A percentile compares a stretch with the other conserved stretches of the same genome.
phyloP scores from a whole-genome alignment of 2,113 vertebrate genomes.

The Ptilonorhynchus violaceus region DNA sequence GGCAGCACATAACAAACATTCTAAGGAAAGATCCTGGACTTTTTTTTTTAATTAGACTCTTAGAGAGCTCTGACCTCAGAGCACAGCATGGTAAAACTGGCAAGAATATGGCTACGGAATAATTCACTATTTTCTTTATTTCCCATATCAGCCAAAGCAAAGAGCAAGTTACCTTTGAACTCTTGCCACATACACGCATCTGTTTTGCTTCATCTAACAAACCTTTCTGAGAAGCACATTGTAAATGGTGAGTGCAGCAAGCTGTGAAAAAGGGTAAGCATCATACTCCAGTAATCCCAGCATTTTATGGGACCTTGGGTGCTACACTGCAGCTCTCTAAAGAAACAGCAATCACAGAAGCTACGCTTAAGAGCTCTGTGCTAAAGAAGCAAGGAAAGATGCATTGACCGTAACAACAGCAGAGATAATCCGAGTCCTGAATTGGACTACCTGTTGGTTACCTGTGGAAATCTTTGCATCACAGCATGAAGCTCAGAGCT shows the following conservation, averaged over 20 bases:
- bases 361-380: not conserved
- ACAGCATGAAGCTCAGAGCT: not conserved
- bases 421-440: not conserved
- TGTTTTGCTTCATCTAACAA: not conserved
- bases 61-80: not conserved
- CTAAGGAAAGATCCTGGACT: not conserved
- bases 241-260: not conserved
- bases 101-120: not conserved
- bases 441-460: not conserved
- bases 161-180: slow-evolving; percentile 39
- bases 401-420: not conserved
- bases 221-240: not conserved
- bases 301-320: not conserved
- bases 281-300: not conserved
- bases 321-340: not conserved
- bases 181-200: not conserved
- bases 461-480: not conserved
- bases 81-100: not conserved
- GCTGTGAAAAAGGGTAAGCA: not conserved
- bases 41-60: not conserved
- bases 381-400: not conserved
- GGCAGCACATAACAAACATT: not conserved
- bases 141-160: not conserved
- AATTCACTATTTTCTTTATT: slow-evolving; percentile 9
- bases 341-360: not conserved